Conservation (phyloP, 2,888 invertebrate genomes). For the Melanchra persicariae region DNA sequence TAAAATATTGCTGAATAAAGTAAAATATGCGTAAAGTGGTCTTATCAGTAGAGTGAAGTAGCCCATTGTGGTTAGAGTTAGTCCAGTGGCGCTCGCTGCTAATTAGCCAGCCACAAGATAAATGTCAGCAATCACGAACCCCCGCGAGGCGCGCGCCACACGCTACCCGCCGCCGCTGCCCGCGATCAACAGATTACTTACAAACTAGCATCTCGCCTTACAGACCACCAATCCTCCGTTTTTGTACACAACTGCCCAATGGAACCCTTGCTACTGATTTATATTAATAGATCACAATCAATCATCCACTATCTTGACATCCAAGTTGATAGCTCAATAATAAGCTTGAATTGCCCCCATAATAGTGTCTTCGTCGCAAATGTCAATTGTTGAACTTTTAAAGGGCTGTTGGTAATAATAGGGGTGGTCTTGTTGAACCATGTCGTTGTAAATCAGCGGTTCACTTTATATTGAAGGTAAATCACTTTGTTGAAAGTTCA, state of each 20-base stretch:
- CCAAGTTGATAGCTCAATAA: slow-evolving; percentile 74
- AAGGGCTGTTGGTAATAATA: slow-evolving; percentile 79
- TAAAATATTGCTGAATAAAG: slow-evolving; percentile 7
- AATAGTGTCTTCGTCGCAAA: slow-evolving; percentile 83
- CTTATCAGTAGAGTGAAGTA: slow-evolving; percentile 53
- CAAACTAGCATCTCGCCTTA: slow-evolving; percentile 72
- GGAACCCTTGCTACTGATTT: slow-evolving; percentile 61
- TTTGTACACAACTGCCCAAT: slow-evolving; percentile 60
- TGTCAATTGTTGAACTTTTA: slow-evolving; percentile 88
- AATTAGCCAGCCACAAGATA: slow-evolving; percentile 86
- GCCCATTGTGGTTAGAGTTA: slow-evolving; percentile 73
- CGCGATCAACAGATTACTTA: slow-evolving; percentile 72
- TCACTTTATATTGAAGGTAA: slow-evolving; percentile 80
- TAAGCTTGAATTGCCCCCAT: slow-evolving; percentile 76
- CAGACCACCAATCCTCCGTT: slow-evolving; percentile 61
- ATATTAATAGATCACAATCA: slow-evolving; percentile 70
- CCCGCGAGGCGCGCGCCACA: slow-evolving; percentile 72
- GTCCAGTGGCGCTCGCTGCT: slow-evolving; percentile 74
- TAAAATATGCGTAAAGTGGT: slow-evolving; percentile 36
- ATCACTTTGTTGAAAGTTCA: slow-evolving; percentile 81
- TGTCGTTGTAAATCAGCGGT: slow-evolving; percentile 84
- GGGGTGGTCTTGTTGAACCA: slow-evolving; percentile 80
- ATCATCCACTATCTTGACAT: slow-evolving; percentile 68
- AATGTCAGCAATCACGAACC: slow-evolving; percentile 87
- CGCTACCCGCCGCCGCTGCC: slow-evolving; percentile 59